A percentile compares a stretch with the other conserved stretches of the same genome.
Conservation (phyloP, 2,888 invertebrate species). For the Desoria tigrina region DNA sequence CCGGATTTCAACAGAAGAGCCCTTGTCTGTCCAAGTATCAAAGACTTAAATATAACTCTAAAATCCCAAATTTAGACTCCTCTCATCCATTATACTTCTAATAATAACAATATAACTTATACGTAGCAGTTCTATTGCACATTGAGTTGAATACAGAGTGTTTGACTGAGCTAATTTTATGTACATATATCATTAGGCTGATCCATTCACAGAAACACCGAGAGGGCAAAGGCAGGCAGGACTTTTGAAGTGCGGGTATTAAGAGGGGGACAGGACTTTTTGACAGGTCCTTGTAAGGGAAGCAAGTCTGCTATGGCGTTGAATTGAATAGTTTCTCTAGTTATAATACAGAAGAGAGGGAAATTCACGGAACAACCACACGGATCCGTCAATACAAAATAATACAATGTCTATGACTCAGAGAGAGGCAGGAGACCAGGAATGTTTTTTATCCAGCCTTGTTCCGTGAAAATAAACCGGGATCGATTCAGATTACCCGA, state of each 20-base stretch:
- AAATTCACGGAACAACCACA: neutral
- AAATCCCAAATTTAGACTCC: too few species aligned
- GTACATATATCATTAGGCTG: conserved; percentile 3
- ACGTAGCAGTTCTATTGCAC: too few species aligned
- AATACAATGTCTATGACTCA: conserved; percentile 21
- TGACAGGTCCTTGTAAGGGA: conserved; percentile 15
- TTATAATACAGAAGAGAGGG: neutral
- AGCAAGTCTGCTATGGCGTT: conserved; percentile 11
- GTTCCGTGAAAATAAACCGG: conserved; percentile 35
- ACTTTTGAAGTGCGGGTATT: conserved; percentile 9
- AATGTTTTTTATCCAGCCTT: conserved; percentile 18
- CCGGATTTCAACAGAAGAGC: too few species aligned
- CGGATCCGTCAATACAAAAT: neutral
- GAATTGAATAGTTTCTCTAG: conserved; percentile 21
- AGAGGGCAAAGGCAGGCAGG: neutral
- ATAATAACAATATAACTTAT: too few species aligned
- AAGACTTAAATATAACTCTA: too few species aligned
- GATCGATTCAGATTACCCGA: conserved; percentile 45
- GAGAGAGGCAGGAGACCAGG: neutral
- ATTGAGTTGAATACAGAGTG: neutral
- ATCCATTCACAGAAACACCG: conserved; percentile 1
- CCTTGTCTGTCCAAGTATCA: too few species aligned
- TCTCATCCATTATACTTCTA: too few species aligned
- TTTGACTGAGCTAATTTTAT: conserved; percentile 4
- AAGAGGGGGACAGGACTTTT: conserved; percentile 23